These are phyloP conservation scores for Pachycephala philippinensis DNA, from an alignment of 2,113 vertebrate genomes.

Conservation along the genomic window DNA sequence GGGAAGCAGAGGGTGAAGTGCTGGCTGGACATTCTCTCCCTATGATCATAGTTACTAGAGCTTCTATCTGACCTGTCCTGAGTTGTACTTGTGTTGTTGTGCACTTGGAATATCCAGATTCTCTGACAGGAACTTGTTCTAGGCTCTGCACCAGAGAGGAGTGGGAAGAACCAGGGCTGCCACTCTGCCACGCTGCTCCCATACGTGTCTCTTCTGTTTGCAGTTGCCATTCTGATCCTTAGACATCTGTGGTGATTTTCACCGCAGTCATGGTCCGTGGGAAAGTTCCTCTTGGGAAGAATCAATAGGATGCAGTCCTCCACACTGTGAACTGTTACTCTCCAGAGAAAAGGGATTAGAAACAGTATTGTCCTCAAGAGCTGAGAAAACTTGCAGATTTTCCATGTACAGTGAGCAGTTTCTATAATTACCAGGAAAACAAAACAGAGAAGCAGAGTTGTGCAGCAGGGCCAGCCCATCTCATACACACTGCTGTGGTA, in stretches of 20 bases:
- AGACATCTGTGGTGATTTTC: not conserved
- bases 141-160: not conserved
- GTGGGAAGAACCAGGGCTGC: not conserved
- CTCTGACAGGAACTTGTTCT: not conserved
- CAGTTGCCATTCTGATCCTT: not conserved
- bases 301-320: not conserved
- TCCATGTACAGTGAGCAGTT: slow-evolving; percentile 17
- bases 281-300: slow-evolving; percentile 13
- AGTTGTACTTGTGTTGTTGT: not conserved
- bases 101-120: not conserved
- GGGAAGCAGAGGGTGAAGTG: not conserved
- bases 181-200: not conserved
- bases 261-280: not conserved
- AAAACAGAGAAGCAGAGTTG: not conserved
- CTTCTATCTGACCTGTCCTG: not conserved
- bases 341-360: slow-evolving; percentile 24
- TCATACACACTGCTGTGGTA: not conserved
- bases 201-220: not conserved
- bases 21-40: not conserved
- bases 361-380: slow-evolving; percentile 30
- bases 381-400: slow-evolving; percentile 54
- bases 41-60: not conserved
- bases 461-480: not conserved
- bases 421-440: slow-evolving; percentile 31
- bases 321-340: not conserved